A percentile compares a stretch with the other conserved stretches of the same genome.
These are phyloP conservation scores for Pangasius sanitwongsei DNA, from an alignment of 2,797 vertebrate species.

Conservation along the genomic window DNA sequence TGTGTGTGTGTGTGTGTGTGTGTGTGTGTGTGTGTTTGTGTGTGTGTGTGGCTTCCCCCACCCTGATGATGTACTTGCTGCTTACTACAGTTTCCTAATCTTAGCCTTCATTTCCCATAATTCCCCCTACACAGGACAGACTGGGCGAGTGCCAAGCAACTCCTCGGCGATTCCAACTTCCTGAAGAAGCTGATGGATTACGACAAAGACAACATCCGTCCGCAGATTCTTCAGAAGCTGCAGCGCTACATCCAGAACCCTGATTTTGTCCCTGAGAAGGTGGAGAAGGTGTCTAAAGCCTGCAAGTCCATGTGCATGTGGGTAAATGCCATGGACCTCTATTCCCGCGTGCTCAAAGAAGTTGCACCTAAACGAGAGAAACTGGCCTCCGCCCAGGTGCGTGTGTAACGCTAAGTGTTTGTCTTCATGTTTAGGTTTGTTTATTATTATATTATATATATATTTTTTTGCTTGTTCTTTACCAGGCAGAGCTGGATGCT, in stretches of 20 bases:
- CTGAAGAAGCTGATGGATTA: constrained; percentile 80
- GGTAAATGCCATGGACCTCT: constrained; percentile 85
- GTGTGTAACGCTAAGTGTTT: background rate
- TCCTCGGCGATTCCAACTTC: constrained; percentile 83
- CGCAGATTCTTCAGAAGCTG: constrained; percentile 78
- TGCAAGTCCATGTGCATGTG: constrained; percentile 89
- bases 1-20: no score
- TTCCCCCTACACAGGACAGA: constrained; percentile 71
- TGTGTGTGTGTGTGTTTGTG: no score
- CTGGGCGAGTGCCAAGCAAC: constrained; percentile 82
- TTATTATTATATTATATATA: background rate
- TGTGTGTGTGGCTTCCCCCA: no score
- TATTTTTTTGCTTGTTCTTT: background rate
- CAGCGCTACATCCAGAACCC: constrained; percentile 83
- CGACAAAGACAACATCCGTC: constrained; percentile 85
- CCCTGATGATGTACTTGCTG: no score
- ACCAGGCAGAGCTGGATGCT: constrained; percentile 80
- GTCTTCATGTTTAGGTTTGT: background rate
- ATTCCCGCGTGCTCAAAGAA: constrained; percentile 81
- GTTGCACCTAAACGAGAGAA: constrained; percentile 83
- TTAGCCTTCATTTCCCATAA: background rate
- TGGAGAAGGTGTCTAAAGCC: constrained; percentile 84
- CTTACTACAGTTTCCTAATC: background rate
- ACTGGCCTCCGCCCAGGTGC: constrained; percentile 78
- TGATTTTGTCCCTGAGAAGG: constrained; percentile 84